A percentile compares a stretch with the other conserved stretches of the same genome.
phyloP scores from a whole-genome alignment of 2,113 vertebrate genomes.

The Deroptyus accipitrinus region DNA sequence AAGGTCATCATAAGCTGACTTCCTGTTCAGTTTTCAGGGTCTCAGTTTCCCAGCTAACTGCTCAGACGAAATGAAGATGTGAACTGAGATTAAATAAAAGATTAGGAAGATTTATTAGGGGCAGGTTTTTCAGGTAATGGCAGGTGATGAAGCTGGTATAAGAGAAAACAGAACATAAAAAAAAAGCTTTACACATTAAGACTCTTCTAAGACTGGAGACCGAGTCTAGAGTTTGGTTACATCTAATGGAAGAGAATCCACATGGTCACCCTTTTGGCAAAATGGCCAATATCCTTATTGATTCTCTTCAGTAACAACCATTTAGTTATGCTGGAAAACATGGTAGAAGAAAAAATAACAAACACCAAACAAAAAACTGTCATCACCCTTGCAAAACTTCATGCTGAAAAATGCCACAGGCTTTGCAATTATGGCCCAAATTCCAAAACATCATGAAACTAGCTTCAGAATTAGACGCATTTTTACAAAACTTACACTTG shows the following conservation, averaged over 20 bases:
- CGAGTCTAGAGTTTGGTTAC: background rate
- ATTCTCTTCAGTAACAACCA: background rate
- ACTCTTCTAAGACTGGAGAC: background rate
- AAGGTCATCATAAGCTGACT: background rate
- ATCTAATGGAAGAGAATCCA: background rate
- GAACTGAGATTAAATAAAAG: background rate
- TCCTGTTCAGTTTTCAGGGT: background rate
- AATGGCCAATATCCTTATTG: background rate
- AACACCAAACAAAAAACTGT: background rate
- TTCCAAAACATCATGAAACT: accelerated
- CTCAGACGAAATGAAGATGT: background rate
- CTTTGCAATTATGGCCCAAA: background rate
- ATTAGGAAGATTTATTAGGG: background rate
- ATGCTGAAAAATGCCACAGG: background rate
- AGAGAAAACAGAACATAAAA: background rate
- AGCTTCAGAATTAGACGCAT: background rate
- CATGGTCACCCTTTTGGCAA: background rate
- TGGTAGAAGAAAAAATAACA: background rate
- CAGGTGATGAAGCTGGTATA: background rate
- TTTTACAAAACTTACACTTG: background rate
- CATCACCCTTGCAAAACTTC: background rate
- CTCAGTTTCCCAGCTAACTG: background rate
- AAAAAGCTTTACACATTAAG: background rate
- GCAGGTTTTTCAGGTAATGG: background rate
- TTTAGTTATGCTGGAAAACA: background rate